A percentile compares a stretch with the other conserved stretches of the same genome.
phyloP scores from a whole-genome alignment of 2,888 invertebrate species.

The Ceramica pisi region DNA sequence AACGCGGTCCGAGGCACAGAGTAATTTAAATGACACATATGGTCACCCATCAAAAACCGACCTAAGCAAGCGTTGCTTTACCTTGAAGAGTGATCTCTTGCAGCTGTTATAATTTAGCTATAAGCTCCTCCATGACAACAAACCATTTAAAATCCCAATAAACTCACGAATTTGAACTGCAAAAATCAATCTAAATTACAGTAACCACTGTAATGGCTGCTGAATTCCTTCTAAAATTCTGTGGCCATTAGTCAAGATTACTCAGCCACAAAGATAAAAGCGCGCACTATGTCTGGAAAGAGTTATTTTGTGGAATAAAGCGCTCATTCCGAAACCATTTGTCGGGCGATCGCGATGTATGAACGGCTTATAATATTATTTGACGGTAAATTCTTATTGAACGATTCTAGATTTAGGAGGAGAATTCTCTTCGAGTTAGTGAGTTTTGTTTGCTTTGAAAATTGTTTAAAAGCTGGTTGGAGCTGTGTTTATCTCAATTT shows the following conservation, averaged over 20 bases:
- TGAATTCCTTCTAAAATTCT: too few relatives aligned
- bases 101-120: too few relatives aligned
- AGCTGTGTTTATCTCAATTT: too few relatives aligned
- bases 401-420: constrained; percentile 2
- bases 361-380: constrained; percentile 55
- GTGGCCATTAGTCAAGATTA: constrained; percentile 62
- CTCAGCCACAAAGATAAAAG: constrained; percentile 58
- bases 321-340: constrained; percentile 58
- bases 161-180: constrained; percentile 45
- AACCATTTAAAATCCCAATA: constrained; percentile 7
- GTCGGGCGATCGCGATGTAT: constrained; percentile 50
- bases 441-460: constrained; percentile 6
- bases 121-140: not conserved
- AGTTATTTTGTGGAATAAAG: constrained; percentile 61
- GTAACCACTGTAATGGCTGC: constrained; percentile 56
- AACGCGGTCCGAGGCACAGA: too few relatives aligned
- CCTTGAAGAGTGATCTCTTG: too few relatives aligned
- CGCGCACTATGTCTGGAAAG: constrained; percentile 50
- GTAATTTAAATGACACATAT: too few relatives aligned
- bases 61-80: too few relatives aligned
- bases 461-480: not conserved
- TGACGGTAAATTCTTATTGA: constrained; percentile 56
- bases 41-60: too few relatives aligned
- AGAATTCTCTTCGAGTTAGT: constrained; percentile 4
- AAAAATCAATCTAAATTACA: constrained; percentile 67